Conservation (phyloP, 2,113 vertebrate genomes). For the Dolichallabes microphthalmus region DNA sequence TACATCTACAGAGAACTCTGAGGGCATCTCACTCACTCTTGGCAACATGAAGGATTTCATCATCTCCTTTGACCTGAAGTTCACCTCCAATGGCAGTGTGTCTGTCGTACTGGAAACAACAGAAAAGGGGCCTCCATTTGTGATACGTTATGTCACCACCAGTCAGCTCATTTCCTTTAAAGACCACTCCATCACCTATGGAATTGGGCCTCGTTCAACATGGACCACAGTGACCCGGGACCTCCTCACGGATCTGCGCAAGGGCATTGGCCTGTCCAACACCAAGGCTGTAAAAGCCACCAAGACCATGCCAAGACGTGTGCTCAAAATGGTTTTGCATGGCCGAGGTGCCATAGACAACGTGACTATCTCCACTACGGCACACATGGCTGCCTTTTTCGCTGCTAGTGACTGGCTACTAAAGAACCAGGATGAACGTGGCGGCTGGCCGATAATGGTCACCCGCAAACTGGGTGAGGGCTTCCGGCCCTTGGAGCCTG, state of each 20-base stretch:
- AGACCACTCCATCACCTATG: conserved; percentile 87
- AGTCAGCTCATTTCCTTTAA: conserved; percentile 85
- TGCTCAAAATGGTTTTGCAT: conserved; percentile 78
- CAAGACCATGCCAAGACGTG: conserved; percentile 89
- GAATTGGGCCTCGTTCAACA: conserved; percentile 79
- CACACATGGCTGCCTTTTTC: conserved; percentile 93
- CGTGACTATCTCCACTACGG: conserved; percentile 87
- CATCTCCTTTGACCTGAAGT: conserved; percentile 90
- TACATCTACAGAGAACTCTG: conserved; percentile 77
- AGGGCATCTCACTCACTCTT: conserved; percentile 85
- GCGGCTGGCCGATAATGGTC: conserved; percentile 97
- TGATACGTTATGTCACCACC: conserved; percentile 86
- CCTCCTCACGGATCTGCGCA: conserved; percentile 91
- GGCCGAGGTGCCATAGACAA: conserved; percentile 90
- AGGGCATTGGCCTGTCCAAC: conserved; percentile 93
- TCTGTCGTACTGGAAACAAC: conserved; percentile 92
- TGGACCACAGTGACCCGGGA: conserved; percentile 95
- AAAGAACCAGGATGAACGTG: conserved; percentile 90
- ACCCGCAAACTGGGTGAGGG: conserved; percentile 94
- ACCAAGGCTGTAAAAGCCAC: conserved; percentile 96
- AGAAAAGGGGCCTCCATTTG: conserved; percentile 85
- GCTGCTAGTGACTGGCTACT: conserved; percentile 93
- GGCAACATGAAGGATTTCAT: conserved; percentile 93
- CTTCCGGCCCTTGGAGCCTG: conserved; percentile 89
- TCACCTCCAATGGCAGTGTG: conserved; percentile 86